Conservation (phyloP, 2,113 vertebrate species). For the Hippopotamus amphibius region DNA sequence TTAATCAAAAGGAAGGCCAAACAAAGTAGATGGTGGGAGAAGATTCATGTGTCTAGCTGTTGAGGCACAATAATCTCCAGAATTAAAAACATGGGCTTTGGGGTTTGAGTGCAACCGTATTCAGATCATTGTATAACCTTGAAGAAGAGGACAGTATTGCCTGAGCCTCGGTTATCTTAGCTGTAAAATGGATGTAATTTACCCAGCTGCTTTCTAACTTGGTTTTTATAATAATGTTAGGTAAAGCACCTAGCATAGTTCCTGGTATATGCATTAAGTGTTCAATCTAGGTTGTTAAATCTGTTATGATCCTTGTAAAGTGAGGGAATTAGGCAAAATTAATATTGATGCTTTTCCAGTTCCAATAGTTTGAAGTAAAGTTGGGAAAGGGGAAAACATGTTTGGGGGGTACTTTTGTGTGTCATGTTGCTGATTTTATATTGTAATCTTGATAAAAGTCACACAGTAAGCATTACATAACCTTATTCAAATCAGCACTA, state of each 20-base stretch:
- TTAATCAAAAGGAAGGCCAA: neutral
- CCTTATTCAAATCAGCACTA: neutral
- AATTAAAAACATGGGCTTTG: neutral
- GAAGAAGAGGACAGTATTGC: neutral
- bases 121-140: neutral
- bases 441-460: neutral
- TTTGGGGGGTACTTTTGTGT: neutral
- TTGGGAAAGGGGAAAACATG: neutral
- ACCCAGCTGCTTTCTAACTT: neutral
- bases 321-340: neutral
- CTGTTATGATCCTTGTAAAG: neutral
- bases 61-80: neutral
- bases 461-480: neutral
- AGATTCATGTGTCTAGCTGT: neutral
- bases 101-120: neutral
- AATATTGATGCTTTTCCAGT: neutral
- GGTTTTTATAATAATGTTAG: neutral
- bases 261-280: neutral
- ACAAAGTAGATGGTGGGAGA: neutral
- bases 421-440: neutral
- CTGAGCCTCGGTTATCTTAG: neutral
- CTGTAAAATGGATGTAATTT: neutral
- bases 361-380: neutral
- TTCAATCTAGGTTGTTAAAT: neutral
- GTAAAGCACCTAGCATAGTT: neutral